Evolutionary conservation across 2,797 vertebrate species (phyloP), one percentile per base, ranked within the genome.

Genomic region (Acipenser transmontanus): DNA sequence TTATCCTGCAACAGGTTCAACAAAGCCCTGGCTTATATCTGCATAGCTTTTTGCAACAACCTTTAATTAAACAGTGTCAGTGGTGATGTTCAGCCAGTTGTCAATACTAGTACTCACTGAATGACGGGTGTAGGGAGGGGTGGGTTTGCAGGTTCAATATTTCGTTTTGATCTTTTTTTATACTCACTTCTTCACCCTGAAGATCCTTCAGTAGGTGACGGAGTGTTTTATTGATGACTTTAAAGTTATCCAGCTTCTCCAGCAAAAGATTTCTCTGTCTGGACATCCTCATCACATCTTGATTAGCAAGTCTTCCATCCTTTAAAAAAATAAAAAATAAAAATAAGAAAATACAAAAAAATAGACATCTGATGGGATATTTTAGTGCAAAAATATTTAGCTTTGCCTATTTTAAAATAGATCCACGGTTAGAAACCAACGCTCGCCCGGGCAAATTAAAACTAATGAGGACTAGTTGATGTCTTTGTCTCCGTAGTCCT

Each of bases 221-320:
- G 61, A 93, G 85, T 48, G 81, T 80, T 73, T 83, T 80, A 78
- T 91, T 93, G 54, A 85, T 76, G 17, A 10, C 48, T 76, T 76
- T 86, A 68, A 94, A 91, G 60, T 81, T 79, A 62, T 90, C 87
- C 80, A 93, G 69, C 74, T 92, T 89, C 71, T 91, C 87, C 73
- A 88, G 75, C 75, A 94, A 68, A 66, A 92, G 82, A 72, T 82
- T 76, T 61, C 81, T 88, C 74, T 91, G 91, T 66, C 88, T 82
- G 52, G 77, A 68, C 70, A 86, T 75, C 66, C 67, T 72, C 14
- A 63, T 73, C 61, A 87, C 84, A 64, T 78, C 85, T 34, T 63
- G 68, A 50, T 64, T 52, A 70, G 77, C 78, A 73, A 81, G 66
- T 70, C 74, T 78, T 9, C 73, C 84, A 54, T 69, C 81, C 90